These are phyloP conservation scores for Psammodynastes pulverulentus DNA, from an alignment of 2,113 vertebrate species.

Conservation along the genomic window DNA sequence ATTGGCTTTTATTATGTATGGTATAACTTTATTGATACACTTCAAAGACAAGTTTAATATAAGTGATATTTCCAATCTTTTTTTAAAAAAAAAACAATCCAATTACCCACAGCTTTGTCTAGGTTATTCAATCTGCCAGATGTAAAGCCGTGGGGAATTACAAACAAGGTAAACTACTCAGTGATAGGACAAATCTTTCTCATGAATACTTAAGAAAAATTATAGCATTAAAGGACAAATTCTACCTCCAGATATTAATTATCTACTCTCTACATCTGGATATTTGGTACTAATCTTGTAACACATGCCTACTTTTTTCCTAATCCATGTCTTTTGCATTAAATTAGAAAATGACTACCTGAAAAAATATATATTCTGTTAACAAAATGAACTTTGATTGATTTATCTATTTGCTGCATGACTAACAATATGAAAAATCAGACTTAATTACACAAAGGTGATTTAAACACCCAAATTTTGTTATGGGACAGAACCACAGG, in stretches of 20 bases:
- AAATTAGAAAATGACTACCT: not conserved
- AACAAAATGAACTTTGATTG: not conserved
- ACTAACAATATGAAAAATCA: not conserved
- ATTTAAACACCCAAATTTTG: not conserved
- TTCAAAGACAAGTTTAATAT: conserved; percentile 15
- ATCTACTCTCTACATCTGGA: not conserved
- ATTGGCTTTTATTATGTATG: conserved; percentile 39
- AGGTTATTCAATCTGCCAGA: conserved; percentile 19
- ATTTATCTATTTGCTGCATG: not conserved
- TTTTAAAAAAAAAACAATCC: conserved; percentile 8
- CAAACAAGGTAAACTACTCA: conserved; percentile 5
- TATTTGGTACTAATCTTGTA: not conserved
- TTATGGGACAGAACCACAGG: not conserved
- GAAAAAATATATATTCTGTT: not conserved
- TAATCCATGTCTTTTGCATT: not conserved
- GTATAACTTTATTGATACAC: conserved; percentile 49
- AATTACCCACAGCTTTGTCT: conserved; percentile 33
- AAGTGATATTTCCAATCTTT: conserved; percentile 31
- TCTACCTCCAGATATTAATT: conserved; percentile 6
- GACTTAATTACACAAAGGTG: not conserved
- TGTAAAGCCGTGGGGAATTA: not conserved
- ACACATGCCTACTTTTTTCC: not conserved
- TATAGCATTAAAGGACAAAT: not conserved
- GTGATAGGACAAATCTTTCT: not conserved
- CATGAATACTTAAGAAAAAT: conserved; percentile 17